Conservation (phyloP, 2,113 vertebrate genomes). For the Junco hyemalis region DNA sequence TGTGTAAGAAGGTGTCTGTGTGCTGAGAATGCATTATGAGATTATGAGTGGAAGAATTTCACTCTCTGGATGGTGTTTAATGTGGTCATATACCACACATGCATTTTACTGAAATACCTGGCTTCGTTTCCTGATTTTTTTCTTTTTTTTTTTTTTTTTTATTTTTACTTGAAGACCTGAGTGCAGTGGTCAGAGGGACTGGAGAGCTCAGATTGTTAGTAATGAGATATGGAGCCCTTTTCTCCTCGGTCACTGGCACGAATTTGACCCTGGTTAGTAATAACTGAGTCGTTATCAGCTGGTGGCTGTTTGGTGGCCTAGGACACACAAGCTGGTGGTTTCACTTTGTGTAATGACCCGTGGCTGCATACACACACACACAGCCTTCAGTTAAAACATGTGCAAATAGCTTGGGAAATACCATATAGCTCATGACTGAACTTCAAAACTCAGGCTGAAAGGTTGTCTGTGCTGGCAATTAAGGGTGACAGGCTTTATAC, state of each 20-base stretch:
- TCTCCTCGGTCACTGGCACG: slow-evolving; percentile 50
- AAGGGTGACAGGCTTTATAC: slow-evolving; percentile 18
- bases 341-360: slow-evolving; percentile 56
- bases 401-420: slow-evolving; percentile 38
- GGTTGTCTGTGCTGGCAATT: slow-evolving; percentile 15
- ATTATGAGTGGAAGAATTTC: neutral
- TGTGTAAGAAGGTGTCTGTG: neutral
- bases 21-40: neutral
- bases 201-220: neutral
- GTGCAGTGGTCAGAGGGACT: neutral
- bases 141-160: neutral
- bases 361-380: slow-evolving; percentile 24
- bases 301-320: slow-evolving; percentile 27
- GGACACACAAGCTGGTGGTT: slow-evolving; percentile 2
- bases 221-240: slow-evolving; percentile 41
- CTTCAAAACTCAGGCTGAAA: slow-evolving; percentile 38
- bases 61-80: neutral
- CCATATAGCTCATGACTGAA: neutral
- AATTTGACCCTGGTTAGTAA: slow-evolving; percentile 51
- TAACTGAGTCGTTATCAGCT: slow-evolving; percentile 18
- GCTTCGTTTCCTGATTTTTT: neutral
- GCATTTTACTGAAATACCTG: neutral
- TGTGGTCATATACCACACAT: neutral
- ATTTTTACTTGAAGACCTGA: neutral
- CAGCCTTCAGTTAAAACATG: slow-evolving; percentile 23